Conservation (phyloP, 1,140 invertebrate species). For the Episyrphus balteatus region DNA sequence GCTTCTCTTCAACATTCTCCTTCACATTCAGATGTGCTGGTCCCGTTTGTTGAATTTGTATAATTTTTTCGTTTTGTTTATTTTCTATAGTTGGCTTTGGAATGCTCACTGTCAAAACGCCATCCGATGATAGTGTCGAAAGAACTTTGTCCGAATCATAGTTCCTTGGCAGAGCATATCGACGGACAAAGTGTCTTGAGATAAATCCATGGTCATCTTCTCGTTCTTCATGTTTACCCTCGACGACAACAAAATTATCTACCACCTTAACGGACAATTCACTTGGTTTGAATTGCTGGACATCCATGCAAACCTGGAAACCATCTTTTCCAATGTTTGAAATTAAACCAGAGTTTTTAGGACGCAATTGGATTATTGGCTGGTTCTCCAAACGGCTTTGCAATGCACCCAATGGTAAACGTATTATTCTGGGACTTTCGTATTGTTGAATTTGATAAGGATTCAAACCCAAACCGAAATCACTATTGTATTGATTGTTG, state of each 20-base stretch:
- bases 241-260: slow-evolving; percentile 54
- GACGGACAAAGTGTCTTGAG: slow-evolving; percentile 59
- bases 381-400: slow-evolving; percentile 11
- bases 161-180: slow-evolving; percentile 57
- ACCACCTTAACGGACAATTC: slow-evolving; percentile 73
- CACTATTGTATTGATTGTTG: slow-evolving; percentile 4
- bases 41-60: slow-evolving; percentile 39
- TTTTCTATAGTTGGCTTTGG: slow-evolving; percentile 40
- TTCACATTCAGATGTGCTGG: slow-evolving; percentile 33
- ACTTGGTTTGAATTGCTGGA: slow-evolving; percentile 73
- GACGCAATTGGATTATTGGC: no score
- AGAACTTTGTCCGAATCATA: slow-evolving; percentile 50
- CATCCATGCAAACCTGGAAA: slow-evolving; percentile 63
- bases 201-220: slow-evolving; percentile 62
- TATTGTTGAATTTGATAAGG: slow-evolving; percentile 11
- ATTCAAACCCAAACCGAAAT: slow-evolving; percentile 14
- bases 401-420: slow-evolving; percentile 9
- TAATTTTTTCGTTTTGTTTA: slow-evolving; percentile 32
- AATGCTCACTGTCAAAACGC: slow-evolving; percentile 55
- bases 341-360: neutral
- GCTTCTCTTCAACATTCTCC: slow-evolving; percentile 18
- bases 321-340: slow-evolving; percentile 42
- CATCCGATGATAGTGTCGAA: slow-evolving; percentile 61
- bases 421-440: slow-evolving; percentile 7
- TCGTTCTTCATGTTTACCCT: slow-evolving; percentile 67